Evolutionary conservation across 1,140 invertebrate species (phyloP).

Genomic region (Diorhabda sublineata): DNA sequence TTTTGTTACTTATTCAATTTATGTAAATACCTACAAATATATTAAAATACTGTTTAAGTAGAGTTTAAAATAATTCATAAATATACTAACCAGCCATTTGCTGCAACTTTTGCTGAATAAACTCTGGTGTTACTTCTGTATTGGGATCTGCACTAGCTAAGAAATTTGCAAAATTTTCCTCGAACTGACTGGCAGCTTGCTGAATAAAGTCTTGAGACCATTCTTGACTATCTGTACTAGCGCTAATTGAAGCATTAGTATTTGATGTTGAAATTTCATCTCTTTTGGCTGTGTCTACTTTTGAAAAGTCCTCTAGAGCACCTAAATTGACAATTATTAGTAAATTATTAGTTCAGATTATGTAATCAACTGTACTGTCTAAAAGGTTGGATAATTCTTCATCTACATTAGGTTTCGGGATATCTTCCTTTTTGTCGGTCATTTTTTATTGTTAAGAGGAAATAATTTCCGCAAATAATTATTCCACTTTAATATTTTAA

Average conservation of each 20-base stretch:
- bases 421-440: constrained; percentile 32
- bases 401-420: constrained; percentile 30
- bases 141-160: constrained; percentile 45
- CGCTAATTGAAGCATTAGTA: no score
- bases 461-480: no score
- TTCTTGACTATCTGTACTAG: constrained; percentile 37
- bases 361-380: constrained; percentile 38
- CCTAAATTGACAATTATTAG: constrained; percentile 43
- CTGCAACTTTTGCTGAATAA: constrained; percentile 39
- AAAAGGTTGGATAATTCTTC: constrained; percentile 42
- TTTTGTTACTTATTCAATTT: neutral
- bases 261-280: constrained; percentile 22
- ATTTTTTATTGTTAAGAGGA: constrained; percentile 23
- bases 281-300: constrained; percentile 38
- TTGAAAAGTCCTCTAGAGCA: constrained; percentile 56
- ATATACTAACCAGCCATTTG: constrained; percentile 38
- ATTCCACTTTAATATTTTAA: no score
- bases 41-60: no score
- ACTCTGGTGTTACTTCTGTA: constrained; percentile 42
- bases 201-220: constrained; percentile 63
- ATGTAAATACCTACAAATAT: no score
- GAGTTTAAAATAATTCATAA: neutral
- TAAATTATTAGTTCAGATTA: constrained; percentile 2
- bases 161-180: constrained; percentile 57
- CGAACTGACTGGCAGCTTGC: constrained; percentile 58